Conservation (phyloP, 2,888 invertebrate species). For the Chaetoderma sp. region DNA sequence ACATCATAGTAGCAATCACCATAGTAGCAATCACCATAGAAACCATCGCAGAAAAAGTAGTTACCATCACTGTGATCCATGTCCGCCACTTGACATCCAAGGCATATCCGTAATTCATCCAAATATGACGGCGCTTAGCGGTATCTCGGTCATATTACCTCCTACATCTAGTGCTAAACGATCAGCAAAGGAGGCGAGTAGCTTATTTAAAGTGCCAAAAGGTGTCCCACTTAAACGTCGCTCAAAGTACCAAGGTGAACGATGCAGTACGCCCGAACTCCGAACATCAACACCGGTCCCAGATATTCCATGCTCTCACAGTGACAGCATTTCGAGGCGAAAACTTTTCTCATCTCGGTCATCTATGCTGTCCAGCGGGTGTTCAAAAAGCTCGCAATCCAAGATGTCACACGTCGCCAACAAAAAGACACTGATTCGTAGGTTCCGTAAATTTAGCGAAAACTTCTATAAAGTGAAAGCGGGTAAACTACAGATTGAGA, state of each 20-base stretch:
- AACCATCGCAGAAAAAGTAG: too few relatives aligned
- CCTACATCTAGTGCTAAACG: slow-evolving; percentile 41
- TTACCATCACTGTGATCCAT: not conserved
- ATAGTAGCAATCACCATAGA: too few relatives aligned
- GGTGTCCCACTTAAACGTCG: slow-evolving; percentile 15
- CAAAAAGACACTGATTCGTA: slow-evolving; percentile 56
- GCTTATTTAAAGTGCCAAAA: slow-evolving; percentile 46
- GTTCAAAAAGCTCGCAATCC: slow-evolving; percentile 27
- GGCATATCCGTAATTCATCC: slow-evolving; percentile 5
- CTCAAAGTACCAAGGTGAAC: slow-evolving; percentile 37
- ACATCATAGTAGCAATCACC: too few relatives aligned
- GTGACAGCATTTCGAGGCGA: slow-evolving; percentile 42
- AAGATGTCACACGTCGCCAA: slow-evolving; percentile 46
- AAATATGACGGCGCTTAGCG: not conserved
- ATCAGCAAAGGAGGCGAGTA: too few relatives aligned
- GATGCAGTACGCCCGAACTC: slow-evolving; percentile 35
- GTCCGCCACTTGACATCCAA: not conserved
- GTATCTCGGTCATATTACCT: slow-evolving; percentile 35
- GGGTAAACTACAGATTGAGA: slow-evolving; percentile 48
- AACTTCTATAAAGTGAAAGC: slow-evolving; percentile 49
- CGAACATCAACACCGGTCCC: slow-evolving; percentile 44
- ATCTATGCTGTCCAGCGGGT: slow-evolving; percentile 15
- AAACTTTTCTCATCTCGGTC: slow-evolving; percentile 43
- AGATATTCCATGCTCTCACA: slow-evolving; percentile 27
- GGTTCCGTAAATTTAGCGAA: slow-evolving; percentile 55